Conservation (phyloP, 2,113 vertebrate species). For the Anoplopoma fimbria region DNA sequence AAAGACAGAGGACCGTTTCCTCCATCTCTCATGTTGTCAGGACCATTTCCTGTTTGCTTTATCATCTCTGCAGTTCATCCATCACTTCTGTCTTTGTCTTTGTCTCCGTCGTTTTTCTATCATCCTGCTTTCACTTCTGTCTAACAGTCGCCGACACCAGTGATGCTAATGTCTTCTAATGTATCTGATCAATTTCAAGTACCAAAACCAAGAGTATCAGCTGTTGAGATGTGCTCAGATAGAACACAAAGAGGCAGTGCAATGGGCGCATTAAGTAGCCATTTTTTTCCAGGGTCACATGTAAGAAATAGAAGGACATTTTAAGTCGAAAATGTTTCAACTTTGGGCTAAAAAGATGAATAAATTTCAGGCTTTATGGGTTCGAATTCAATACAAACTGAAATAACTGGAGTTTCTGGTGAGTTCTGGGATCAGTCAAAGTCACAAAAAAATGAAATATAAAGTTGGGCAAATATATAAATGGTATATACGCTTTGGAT, state of each 20-base stretch:
- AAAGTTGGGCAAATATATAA: background rate
- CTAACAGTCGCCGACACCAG: background rate
- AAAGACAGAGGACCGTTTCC: background rate
- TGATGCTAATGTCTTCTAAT: background rate
- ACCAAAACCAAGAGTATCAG: background rate
- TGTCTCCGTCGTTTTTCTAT: background rate
- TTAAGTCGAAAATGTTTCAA: background rate
- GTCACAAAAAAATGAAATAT: background rate
- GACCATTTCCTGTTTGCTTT: background rate
- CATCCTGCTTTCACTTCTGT: too few species aligned
- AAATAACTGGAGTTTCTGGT: background rate
- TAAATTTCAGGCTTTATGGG: background rate
- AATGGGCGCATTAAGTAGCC: too few species aligned
- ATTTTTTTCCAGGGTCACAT: background rate
- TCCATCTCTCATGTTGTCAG: background rate
- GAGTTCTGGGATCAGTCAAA: background rate
- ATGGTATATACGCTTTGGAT: background rate
- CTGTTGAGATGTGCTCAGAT: background rate
- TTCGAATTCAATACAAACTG: background rate
- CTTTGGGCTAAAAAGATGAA: background rate
- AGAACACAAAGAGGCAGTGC: background rate
- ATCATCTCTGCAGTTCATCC: background rate
- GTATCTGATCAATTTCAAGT: background rate
- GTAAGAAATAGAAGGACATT: background rate
- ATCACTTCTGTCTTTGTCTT: background rate